phyloP scores from a whole-genome alignment of 2,797 vertebrate species.

The Aselliscus stoliczkanus region DNA sequence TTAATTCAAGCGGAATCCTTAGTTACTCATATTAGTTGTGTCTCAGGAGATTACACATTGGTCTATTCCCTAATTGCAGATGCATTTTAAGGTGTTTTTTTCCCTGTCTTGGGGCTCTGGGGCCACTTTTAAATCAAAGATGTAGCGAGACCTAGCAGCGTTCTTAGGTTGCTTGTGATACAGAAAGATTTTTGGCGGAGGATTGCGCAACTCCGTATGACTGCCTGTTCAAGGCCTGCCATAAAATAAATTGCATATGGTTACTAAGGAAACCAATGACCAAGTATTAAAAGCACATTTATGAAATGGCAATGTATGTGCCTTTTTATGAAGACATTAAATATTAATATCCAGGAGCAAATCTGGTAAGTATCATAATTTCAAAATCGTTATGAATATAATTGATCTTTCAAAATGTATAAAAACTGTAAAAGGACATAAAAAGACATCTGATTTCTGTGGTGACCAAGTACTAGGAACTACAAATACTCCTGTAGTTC shows the following conservation, averaged over 20 bases:
- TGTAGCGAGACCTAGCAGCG: neutral
- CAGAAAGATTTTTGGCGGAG: neutral
- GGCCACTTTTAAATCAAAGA: neutral
- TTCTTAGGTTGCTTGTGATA: neutral
- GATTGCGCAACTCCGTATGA: neutral
- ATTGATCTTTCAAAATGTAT: neutral
- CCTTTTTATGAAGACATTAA: constrained; percentile 11
- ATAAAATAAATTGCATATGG: neutral
- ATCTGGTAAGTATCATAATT: neutral
- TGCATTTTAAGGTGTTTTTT: neutral
- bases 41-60: neutral
- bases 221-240: neutral
- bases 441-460: neutral
- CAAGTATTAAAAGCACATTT: constrained; percentile 15
- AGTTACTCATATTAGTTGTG: neutral
- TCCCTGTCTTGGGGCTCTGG: neutral
- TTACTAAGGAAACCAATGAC: constrained; percentile 8
- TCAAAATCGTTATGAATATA: neutral
- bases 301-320: neutral
- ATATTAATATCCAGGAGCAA: neutral
- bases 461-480: neutral
- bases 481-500: neutral
- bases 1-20: neutral
- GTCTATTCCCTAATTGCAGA: neutral
- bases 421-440: neutral